Evolutionary conservation across 2,888 invertebrate species (phyloP), one percentile per base, ranked within the genome.

Genomic region (Orthosia gracilis): DNA sequence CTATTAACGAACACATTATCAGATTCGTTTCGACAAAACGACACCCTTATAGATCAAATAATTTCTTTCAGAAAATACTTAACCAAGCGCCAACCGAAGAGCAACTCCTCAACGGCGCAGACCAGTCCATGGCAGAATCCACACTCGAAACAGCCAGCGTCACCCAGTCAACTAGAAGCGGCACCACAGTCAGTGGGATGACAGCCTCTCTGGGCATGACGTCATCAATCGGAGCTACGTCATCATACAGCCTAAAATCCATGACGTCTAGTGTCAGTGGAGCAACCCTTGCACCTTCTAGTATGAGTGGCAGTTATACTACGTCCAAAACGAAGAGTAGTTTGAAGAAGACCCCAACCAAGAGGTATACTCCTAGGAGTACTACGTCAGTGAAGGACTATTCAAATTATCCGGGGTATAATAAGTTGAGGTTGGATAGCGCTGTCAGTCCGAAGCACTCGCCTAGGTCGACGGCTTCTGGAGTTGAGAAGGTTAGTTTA

Each of bases 371-470:
- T 2, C 94, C 95, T 1, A 92, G 91, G 59, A 90, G 92, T 21
- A 84, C 91, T 1, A 88, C 88, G 23, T 45, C 61, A 21, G 88
- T 88, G 21, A 96, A 94, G 76, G 96, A 96, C 76, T 87, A 91
- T 71, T 87, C 93, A 0, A 94, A 89, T 82, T 94, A 92, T 79
- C 94, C 93, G 17, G 96, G 96, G 3, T 96, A 96, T 85, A 96
- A 96, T 82, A 96, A 96, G 73, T 81, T 96, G 80, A 93, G 96
- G 69, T 81, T 96, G 78, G 96, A 96, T 76, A 96, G 96, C 77
- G 96, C 96, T 31, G 90, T 94, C 17, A 96, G 96, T 79, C 96
- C 96, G 3, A 96, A 96, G 69, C 96, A 96, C 83, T 94, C 94
- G 0, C 96, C 96, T 0, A 91, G 94, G 75, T 87, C 92, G 0